phyloP scores from a whole-genome alignment of 2,888 invertebrate genomes.

The Epinotia bilunana region DNA sequence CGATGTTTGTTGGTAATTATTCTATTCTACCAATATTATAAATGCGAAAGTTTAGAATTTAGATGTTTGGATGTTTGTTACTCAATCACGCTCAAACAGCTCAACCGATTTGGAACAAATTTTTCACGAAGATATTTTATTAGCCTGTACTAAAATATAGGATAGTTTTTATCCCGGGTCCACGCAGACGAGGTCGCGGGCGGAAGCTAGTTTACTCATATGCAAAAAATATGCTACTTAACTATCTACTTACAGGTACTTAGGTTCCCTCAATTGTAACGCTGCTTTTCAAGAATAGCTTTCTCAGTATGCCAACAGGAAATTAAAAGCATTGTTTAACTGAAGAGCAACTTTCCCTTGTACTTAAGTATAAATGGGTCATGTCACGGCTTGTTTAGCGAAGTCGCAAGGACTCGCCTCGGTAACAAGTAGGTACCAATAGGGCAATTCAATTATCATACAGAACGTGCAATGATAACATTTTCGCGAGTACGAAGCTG shows the following conservation, averaged over 20 bases:
- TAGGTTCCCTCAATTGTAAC: background rate
- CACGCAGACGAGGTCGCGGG: too few species aligned
- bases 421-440: constrained; percentile 18
- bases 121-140: too few species aligned
- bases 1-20: too few species aligned
- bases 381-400: constrained; percentile 56
- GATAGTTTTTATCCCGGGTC: too few species aligned
- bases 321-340: constrained; percentile 17
- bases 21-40: too few species aligned
- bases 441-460: background rate
- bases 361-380: constrained; percentile 31
- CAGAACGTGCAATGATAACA: background rate
- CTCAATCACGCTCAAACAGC: too few species aligned
- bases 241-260: background rate
- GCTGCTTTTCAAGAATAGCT: background rate
- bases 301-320: background rate
- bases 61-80: too few species aligned
- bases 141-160: too few species aligned
- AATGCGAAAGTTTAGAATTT: too few species aligned
- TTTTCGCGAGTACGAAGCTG: background rate
- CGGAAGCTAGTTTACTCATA: too few species aligned
- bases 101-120: too few species aligned
- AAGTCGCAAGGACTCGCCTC: constrained; percentile 37
- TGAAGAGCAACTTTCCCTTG: constrained; percentile 13
- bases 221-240: background rate